phyloP scores from a whole-genome alignment of 2,888 invertebrate genomes.

The Morpho achilles region DNA sequence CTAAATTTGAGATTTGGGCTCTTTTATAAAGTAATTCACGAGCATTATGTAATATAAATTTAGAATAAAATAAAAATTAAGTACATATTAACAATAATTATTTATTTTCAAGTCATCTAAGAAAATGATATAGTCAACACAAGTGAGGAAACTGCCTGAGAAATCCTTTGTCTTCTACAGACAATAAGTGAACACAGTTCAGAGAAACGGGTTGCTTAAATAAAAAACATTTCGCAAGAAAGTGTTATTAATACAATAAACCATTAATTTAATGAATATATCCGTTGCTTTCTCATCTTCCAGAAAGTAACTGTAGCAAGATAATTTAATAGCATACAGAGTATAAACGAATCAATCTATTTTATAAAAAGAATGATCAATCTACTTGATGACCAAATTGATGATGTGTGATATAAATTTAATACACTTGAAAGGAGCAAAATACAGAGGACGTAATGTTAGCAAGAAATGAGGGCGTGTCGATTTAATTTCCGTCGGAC shows the following conservation, averaged over 20 bases:
- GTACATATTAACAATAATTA: background rate
- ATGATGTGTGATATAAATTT: slow-evolving; percentile 13
- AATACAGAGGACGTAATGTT: slow-evolving; percentile 29
- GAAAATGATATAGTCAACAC: slow-evolving; percentile 7
- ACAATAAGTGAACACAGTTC: slow-evolving; percentile 28
- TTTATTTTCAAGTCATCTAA: slow-evolving; percentile 3
- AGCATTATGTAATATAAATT: background rate
- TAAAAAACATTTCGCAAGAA: slow-evolving; percentile 13
- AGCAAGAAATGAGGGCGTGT: slow-evolving; percentile 44
- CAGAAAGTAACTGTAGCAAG: slow-evolving; percentile 1
- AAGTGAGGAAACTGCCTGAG: slow-evolving; percentile 45
- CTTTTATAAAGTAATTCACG: background rate
- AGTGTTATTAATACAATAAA: slow-evolving; percentile 7
- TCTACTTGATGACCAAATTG: background rate
- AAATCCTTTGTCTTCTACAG: slow-evolving; percentile 32
- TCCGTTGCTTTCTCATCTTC: background rate
- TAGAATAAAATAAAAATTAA: background rate
- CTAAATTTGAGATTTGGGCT: too few species aligned
- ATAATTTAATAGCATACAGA: background rate
- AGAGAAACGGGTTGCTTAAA: slow-evolving; percentile 13
- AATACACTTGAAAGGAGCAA: slow-evolving; percentile 24
- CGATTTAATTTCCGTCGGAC: slow-evolving; percentile 54
- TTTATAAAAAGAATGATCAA: background rate
- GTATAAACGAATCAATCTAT: too few species aligned
- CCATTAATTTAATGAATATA: background rate